phyloP scores from a whole-genome alignment of 2,888 invertebrate genomes.

The Philereme transversata region DNA sequence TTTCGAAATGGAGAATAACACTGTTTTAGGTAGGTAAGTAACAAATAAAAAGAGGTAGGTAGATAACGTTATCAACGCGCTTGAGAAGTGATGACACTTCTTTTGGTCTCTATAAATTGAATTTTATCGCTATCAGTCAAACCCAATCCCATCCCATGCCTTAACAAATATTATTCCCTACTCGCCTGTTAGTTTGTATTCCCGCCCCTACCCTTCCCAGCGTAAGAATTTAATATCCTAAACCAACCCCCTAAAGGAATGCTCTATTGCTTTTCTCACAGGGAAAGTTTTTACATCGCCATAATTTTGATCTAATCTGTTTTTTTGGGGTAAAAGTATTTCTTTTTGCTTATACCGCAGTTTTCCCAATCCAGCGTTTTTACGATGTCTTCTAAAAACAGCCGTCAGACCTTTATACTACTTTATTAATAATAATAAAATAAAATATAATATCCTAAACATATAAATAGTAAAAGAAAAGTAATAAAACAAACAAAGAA shows the following conservation, averaged over 20 bases:
- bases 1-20: too few species aligned
- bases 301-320: constrained; percentile 1
- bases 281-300: constrained; percentile 7
- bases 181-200: constrained; percentile 26
- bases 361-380: not conserved
- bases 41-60: too few species aligned
- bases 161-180: constrained; percentile 30
- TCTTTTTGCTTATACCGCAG: not conserved
- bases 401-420: too few species aligned
- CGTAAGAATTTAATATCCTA: constrained; percentile 35
- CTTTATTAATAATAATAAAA: too few species aligned
- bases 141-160: constrained; percentile 6
- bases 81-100: too few species aligned
- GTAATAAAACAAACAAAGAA: too few species aligned
- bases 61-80: too few species aligned
- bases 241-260: constrained; percentile 21
- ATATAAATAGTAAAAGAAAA: too few species aligned
- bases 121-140: constrained; percentile 1
- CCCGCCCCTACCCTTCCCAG: constrained; percentile 23
- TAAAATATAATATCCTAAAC: too few species aligned
- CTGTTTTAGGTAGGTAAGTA: too few species aligned
- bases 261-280: constrained; percentile 13
- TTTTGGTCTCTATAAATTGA: not conserved
- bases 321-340: not conserved
- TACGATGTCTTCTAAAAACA: too few species aligned